These are phyloP conservation scores for Chloebia gouldiae DNA, from an alignment of 2,113 vertebrate genomes.

Conservation along the genomic window DNA sequence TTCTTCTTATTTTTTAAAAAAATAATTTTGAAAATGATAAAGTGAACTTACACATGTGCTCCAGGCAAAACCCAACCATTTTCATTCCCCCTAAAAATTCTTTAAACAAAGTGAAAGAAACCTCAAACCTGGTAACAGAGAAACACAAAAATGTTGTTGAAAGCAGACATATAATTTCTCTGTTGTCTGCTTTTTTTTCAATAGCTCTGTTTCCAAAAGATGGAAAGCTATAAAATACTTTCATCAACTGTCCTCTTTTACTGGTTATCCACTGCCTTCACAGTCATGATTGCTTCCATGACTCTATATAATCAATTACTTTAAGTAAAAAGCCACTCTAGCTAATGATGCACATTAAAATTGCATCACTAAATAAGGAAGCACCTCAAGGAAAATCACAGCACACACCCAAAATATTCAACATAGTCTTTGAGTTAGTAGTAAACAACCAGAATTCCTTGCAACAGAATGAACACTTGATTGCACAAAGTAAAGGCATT, in stretches of 20 bases:
- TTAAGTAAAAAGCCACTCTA: neutral
- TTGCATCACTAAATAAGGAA: neutral
- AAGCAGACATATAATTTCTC: neutral
- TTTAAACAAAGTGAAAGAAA: neutral
- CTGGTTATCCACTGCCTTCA: neutral
- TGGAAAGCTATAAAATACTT: neutral
- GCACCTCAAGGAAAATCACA: neutral
- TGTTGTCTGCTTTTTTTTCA: neutral
- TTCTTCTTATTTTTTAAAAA: neutral
- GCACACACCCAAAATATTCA: neutral
- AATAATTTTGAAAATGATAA: neutral
- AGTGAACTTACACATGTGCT: neutral
- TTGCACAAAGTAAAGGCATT: neutral
- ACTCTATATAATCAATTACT: neutral
- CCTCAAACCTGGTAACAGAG: neutral
- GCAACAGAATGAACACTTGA: neutral
- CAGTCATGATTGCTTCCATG: fast-evolving
- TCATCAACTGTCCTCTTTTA: neutral
- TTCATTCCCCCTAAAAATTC: neutral
- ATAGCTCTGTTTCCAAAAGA: neutral
- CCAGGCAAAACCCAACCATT: neutral
- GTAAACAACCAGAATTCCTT: neutral
- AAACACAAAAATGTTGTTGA: neutral
- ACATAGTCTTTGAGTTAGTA: neutral
- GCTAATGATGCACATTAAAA: neutral